phyloP scores from a whole-genome alignment of 1,140 invertebrate genomes.

The Drosophila sp. region DNA sequence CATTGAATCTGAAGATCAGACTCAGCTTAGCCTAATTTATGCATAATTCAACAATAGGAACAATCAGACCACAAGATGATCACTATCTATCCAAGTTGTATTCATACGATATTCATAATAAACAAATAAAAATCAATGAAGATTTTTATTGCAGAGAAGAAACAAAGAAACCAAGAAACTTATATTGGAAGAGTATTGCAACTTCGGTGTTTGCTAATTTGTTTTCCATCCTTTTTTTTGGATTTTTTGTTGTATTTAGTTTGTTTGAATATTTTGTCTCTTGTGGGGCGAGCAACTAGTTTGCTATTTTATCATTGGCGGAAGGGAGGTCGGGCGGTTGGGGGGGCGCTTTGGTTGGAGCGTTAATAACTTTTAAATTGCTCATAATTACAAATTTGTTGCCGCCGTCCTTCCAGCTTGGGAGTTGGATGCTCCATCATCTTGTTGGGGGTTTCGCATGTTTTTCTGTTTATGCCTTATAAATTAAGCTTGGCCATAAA shows the following conservation, averaged over 20 bases:
- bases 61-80: no score
- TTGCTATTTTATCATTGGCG: conserved; percentile 48
- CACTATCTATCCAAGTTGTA: no score
- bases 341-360: conserved; percentile 11
- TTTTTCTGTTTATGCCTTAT: conserved; percentile 17
- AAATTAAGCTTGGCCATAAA: conserved; percentile 38
- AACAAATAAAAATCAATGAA: no score
- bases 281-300: conserved; percentile 19
- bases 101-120: no score
- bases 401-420: conserved; percentile 27
- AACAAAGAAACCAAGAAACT: background rate
- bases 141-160: no score
- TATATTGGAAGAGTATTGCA: background rate
- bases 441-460: background rate
- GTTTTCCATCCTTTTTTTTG: background rate
- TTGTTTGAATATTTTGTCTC: conserved; percentile 3
- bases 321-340: background rate
- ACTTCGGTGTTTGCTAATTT: background rate
- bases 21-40: no score
- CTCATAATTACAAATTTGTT: conserved; percentile 66
- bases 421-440: conserved; percentile 1
- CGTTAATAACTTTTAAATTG: conserved; percentile 76
- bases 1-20: no score
- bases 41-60: no score
- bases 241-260: conserved; percentile 1